Evolutionary conservation across 2,113 vertebrate species (phyloP).

Genomic region (Labeo rohita): DNA sequence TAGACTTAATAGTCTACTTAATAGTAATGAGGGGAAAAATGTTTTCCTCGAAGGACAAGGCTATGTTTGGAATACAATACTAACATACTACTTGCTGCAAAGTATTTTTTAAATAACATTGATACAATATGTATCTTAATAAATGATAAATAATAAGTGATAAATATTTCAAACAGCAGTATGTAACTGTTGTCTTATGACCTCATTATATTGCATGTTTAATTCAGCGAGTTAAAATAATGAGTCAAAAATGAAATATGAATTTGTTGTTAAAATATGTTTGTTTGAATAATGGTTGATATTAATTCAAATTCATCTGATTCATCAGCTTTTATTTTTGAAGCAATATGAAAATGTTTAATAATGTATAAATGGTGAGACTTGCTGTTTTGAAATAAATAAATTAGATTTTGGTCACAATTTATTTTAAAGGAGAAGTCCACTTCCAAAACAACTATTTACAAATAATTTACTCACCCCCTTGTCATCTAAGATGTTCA

Average conservation of each 20-base stretch:
- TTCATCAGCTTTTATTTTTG: background rate
- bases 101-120: background rate
- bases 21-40: background rate
- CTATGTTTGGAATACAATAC: slow-evolving; percentile 2
- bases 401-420: too few species aligned
- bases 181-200: background rate
- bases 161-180: background rate
- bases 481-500: too few species aligned
- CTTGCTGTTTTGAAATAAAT: background rate
- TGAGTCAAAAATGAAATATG: background rate
- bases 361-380: background rate
- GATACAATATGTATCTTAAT: background rate
- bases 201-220: background rate
- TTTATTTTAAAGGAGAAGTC: too few species aligned
- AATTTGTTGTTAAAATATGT: background rate
- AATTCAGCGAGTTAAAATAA: background rate
- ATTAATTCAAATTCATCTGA: background rate
- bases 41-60: background rate
- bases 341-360: background rate
- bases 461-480: too few species aligned
- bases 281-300: background rate
- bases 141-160: too few species aligned
- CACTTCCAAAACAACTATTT: too few species aligned
- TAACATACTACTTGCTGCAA: background rate
- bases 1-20: background rate